Conservation (phyloP, 1,140 invertebrate genomes). For the Olivierus martensii region DNA sequence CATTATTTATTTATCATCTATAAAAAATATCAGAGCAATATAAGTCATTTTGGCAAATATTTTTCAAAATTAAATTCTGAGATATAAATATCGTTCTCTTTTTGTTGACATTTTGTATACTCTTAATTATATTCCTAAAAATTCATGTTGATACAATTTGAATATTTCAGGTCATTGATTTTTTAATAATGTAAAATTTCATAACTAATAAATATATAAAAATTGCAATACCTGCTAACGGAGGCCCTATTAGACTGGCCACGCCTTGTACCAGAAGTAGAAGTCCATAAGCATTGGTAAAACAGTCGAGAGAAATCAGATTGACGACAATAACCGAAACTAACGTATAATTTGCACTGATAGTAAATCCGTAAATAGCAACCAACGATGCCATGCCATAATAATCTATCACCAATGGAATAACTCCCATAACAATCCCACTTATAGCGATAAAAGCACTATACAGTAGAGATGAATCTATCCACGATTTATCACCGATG, state of each 20-base stretch:
- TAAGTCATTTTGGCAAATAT: too few relatives aligned
- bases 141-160: background rate
- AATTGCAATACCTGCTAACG: constrained; percentile 47
- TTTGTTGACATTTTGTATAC: too few relatives aligned
- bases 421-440: constrained; percentile 49
- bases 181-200: background rate
- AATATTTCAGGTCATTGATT: background rate
- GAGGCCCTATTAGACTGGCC: constrained; percentile 72
- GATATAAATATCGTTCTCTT: too few relatives aligned
- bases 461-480: constrained; percentile 57
- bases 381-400: constrained; percentile 35
- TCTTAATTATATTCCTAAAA: too few relatives aligned
- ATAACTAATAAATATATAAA: background rate
- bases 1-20: too few relatives aligned
- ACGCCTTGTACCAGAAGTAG: constrained; percentile 73
- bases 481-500: constrained; percentile 62
- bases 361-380: constrained; percentile 59
- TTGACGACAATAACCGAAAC: constrained; percentile 75
- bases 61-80: too few relatives aligned
- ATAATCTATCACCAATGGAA: constrained; percentile 55
- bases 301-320: constrained; percentile 65
- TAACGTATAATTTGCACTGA: constrained; percentile 73
- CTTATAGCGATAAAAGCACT: constrained; percentile 61
- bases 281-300: constrained; percentile 80
- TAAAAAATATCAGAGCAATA: too few relatives aligned